These are phyloP conservation scores for Muricea muricata DNA, from an alignment of 92 coral and sea anemone species.

Conservation along the genomic window DNA sequence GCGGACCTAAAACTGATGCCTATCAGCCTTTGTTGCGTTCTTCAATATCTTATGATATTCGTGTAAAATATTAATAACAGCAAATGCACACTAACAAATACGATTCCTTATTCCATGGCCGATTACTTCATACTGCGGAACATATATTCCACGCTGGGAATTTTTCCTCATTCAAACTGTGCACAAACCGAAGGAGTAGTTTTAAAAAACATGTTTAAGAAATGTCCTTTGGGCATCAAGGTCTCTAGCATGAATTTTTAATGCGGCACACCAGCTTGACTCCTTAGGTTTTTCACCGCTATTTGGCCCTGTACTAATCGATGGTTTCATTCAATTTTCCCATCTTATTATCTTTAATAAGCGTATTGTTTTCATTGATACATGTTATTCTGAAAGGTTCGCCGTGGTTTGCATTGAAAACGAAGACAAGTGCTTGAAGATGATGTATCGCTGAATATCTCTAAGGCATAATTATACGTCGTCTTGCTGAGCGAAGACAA, in stretches of 20 bases:
- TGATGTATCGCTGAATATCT: not conserved
- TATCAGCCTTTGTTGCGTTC: not conserved
- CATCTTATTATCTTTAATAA: not conserved
- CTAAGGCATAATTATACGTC: not conserved
- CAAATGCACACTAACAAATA: not conserved
- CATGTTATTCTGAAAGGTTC: not conserved
- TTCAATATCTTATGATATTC: not conserved
- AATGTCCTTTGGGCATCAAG: not conserved
- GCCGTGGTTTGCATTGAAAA: not conserved
- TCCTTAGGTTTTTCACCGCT: not conserved
- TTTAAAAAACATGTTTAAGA: not conserved
- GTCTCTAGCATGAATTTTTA: conserved; percentile 7
- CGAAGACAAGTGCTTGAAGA: not conserved
- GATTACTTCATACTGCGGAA: not conserved
- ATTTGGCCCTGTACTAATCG: not conserved
- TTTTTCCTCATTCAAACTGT: not conserved
- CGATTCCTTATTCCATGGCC: not conserved
- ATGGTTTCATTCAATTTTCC: not conserved
- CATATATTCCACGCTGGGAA: not conserved
- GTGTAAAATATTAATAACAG: not conserved
- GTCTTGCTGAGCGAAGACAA: conserved; percentile 22
- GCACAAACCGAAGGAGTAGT: not conserved
- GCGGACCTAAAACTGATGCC: too few species aligned
- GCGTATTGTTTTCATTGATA: not conserved
- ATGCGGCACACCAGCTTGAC: not conserved